Base-by-base conservation (phyloP, 2,888 invertebrate genomes). In the Thereva nobilitata region DNA sequence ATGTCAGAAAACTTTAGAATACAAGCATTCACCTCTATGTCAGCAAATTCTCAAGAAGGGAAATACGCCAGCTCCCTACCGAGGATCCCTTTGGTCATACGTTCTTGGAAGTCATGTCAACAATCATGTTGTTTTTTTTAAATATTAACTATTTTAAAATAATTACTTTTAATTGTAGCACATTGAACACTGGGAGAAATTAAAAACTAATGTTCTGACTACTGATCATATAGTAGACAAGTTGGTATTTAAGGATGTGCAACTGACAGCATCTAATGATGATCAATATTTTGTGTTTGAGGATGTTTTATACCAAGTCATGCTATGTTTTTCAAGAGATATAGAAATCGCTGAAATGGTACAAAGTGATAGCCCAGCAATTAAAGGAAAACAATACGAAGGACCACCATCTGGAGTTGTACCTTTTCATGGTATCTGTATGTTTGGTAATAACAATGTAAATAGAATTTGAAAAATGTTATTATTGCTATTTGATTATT, bases 251-350 rank as follows among this genome's bases (percentile, higher is more conserved):
- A 97, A 97, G 84, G 97, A 97, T 78, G 93, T 97, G 6, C 95
- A 95, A 79, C 80, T 97, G 68, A 97, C 97, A 0, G 95, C 97
- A 0, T 95, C 95, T 7, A 97, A 97, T 79, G 97, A 97, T 77
- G 97, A 97, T 79, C 97, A 97, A 78, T 97, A 97, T 79, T 97
- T 97, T 79, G 96, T 97, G 0, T 97, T 96, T 79, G 97, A 97
- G 83, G 97, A 97, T 81, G 88, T 95, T 64, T 82, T 97, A 1
- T 95, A 95, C 79, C 96, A 97, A 85, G 91, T 92, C 77, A 88
- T 95, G 87, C 79, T 97, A 64, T 95, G 95, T 75, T 97, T 97
- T 81, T 94, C 94, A 8, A 86, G 97, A 67, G 97, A 97, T 80
- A 86, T 88, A 0, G 90, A 91, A 74, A 86, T 96, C 45, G 82